Evolutionary conservation across 2,888 invertebrate genomes (phyloP).

Genomic region (Nemurella pictetii): DNA sequence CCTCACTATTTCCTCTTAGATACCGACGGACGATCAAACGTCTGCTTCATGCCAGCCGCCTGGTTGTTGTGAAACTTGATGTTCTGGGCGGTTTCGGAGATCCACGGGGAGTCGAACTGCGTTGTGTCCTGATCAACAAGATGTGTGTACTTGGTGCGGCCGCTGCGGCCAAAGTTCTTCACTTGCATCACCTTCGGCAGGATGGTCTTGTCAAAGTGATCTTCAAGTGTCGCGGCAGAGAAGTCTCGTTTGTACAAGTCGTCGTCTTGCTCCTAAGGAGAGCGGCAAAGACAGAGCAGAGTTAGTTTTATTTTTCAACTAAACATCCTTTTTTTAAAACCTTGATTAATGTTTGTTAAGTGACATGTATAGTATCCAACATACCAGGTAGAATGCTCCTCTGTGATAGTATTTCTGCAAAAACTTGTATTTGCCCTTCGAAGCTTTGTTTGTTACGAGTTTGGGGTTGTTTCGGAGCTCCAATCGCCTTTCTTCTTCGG

Average conservation of each 20-base stretch:
- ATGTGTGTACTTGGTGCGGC: slow-evolving; percentile 98
- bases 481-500: slow-evolving; percentile 92
- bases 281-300: background rate
- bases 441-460: slow-evolving; percentile 87
- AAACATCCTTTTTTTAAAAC: background rate
- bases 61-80: slow-evolving; percentile 83
- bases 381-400: slow-evolving; percentile 93
- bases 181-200: slow-evolving; percentile 98
- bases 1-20: slow-evolving; percentile 54
- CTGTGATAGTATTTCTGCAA: slow-evolving; percentile 99
- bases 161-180: slow-evolving; percentile 98
- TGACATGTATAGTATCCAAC: slow-evolving; percentile 35
- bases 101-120: slow-evolving; percentile 97
- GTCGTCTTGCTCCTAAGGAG: slow-evolving; percentile 76
- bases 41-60: slow-evolving; percentile 91
- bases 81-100: slow-evolving; percentile 85
- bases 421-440: slow-evolving; percentile 98
- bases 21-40: slow-evolving; percentile 84
- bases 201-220: slow-evolving; percentile 98
- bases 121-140: slow-evolving; percentile 99
- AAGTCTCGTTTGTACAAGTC: slow-evolving; percentile 91
- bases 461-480: slow-evolving; percentile 92
- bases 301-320: background rate
- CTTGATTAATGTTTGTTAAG: background rate
- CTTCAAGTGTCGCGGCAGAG: slow-evolving; percentile 94